phyloP scores from a whole-genome alignment of 2,797 vertebrate genomes.

The Sphaeramia orbicularis region DNA sequence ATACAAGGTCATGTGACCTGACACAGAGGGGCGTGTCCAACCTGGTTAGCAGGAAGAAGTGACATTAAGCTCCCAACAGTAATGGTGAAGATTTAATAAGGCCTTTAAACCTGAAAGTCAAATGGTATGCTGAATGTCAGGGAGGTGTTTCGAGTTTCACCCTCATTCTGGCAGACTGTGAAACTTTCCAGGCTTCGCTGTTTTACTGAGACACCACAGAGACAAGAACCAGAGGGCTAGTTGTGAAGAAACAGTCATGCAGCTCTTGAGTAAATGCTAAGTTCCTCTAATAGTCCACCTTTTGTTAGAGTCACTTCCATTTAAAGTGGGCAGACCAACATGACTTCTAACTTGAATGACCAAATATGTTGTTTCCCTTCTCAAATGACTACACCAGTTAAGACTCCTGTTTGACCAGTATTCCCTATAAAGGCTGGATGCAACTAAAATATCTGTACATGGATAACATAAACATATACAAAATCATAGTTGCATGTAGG shows the following conservation, averaged over 20 bases:
- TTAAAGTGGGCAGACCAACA: too few relatives aligned
- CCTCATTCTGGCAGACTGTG: not conserved
- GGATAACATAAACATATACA: too few relatives aligned
- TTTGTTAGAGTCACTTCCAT: too few relatives aligned
- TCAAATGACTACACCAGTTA: too few relatives aligned
- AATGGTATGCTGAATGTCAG: not conserved
- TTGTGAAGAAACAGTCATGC: not conserved
- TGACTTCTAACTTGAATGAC: too few relatives aligned
- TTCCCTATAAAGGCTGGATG: too few relatives aligned
- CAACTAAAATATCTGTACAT: too few relatives aligned
- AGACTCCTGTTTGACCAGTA: too few relatives aligned
- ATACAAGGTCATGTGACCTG: not conserved
- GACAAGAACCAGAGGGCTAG: not conserved
- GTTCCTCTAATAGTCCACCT: conserved; percentile 39
- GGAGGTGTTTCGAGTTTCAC: not conserved
- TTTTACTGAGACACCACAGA: not conserved
- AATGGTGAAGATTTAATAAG: conserved; percentile 14
- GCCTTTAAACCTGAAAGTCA: conserved; percentile 8
- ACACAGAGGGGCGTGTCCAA: not conserved
- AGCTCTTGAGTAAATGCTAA: not conserved
- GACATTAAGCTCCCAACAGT: conserved; percentile 20
- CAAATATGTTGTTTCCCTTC: too few relatives aligned
- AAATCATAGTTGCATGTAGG: too few relatives aligned
- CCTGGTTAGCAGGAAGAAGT: not conserved
- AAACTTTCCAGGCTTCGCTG: conserved; percentile 27